Evolutionary conservation across 2,113 vertebrate genomes (phyloP), one percentile per base, ranked within the genome.

Genomic region (Cariama cristata): DNA sequence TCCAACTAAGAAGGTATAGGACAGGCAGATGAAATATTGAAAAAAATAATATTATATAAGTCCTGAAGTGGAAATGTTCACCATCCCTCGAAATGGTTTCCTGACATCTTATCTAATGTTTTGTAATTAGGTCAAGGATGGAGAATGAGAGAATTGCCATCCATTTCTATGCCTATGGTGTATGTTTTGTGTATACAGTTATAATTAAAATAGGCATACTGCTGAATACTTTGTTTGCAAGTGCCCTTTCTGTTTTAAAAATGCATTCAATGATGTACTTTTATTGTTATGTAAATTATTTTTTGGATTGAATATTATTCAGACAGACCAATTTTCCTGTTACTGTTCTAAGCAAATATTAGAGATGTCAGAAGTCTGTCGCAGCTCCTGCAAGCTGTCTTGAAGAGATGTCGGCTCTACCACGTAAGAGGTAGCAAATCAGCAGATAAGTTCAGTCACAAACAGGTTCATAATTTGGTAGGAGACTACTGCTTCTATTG

Each of bases 21-120:
- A 93, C 72, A 97, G 73, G 27, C 76, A 73, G 86, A 50, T 94
- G 92, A 97, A 96, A 95, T 94, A 93, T 68, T 97, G 74, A 87
- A 92, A 64, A 79, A 83, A 69, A 91, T 80, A 90, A 59, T 88
- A 53, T 67, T 94, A 60, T 58, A 3, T 49, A 53, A 85, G 64
- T 90, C 64, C 49, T 74, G 79, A 95, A 77, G 66, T 86, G 52
- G 23, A 94, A 88, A 45, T 68, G 40, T 90, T 96, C 63, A 62
- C 82, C 32, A 32, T 93, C 26, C 58, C 53, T 96, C 83, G 72
- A 64, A 89, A 72, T 62, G 55, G 33, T 96, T 91, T 90, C 88
- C 26, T 96, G 47, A 90, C 12, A 60, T 64, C 82, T 94, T 79
- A 79, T 50, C 96, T 88, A 85, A 93, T 82, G 88, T 84, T 79